Evolutionary conservation across 2,113 vertebrate genomes (phyloP).

Genomic region (Mormyrus iriodes): DNA sequence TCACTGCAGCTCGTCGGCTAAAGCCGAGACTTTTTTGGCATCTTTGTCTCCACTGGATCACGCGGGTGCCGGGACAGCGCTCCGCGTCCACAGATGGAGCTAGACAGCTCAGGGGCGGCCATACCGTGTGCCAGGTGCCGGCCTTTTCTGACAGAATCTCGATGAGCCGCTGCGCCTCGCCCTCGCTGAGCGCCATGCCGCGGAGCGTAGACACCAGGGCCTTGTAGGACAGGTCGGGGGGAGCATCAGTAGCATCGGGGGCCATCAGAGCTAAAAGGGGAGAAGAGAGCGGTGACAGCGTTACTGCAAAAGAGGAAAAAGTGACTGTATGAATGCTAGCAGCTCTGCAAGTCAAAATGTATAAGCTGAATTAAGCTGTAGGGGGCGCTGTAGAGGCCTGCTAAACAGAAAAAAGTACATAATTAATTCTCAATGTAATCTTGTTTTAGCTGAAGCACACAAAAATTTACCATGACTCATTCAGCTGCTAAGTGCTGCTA

Average conservation of each 20-base stretch:
- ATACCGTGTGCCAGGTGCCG: conserved; percentile 85
- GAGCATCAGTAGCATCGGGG: conserved; percentile 54
- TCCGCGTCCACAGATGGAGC: not conserved
- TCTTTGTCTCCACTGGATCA: no score
- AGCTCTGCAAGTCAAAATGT: no score
- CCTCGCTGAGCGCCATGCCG: conserved; percentile 81
- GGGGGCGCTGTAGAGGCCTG: no score
- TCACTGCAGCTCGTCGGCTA: not conserved
- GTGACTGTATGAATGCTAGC: not conserved
- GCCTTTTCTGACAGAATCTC: conserved; percentile 84
- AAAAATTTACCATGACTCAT: no score
- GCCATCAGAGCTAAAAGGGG: conserved; percentile 35
- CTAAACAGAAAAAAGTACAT: no score
- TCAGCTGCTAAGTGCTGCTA: no score
- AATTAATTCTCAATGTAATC: no score
- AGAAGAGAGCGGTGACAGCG: not conserved
- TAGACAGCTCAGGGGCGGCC: not conserved
- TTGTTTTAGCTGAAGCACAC: no score
- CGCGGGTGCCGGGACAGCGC: not conserved
- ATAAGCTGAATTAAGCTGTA: no score
- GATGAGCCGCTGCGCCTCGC: conserved; percentile 80
- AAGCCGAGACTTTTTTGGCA: not conserved
- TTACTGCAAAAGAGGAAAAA: not conserved
- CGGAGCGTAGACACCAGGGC: conserved; percentile 73
- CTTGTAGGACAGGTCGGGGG: conserved; percentile 80